phyloP scores from a whole-genome alignment of 2,888 invertebrate species.

The Dasysyrphus tricinctus region DNA sequence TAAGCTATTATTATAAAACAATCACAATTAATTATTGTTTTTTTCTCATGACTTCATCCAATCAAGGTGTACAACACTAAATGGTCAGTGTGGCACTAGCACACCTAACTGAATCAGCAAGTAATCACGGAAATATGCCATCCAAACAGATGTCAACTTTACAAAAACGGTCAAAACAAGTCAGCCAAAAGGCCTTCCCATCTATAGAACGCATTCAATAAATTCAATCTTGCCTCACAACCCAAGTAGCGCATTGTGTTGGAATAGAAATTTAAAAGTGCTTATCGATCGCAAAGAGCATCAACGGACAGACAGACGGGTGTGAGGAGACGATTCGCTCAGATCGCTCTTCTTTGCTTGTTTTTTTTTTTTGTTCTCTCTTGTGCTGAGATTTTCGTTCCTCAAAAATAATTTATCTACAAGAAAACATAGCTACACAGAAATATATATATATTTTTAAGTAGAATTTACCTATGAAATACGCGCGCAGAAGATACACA shows the following conservation, averaged over 20 bases:
- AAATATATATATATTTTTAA: constrained; percentile 33
- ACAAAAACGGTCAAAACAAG: constrained; percentile 73
- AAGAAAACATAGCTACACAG: constrained; percentile 13
- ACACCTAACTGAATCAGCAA: constrained; percentile 50
- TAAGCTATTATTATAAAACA: constrained; percentile 8
- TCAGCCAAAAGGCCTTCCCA: constrained; percentile 33
- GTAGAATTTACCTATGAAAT: constrained; percentile 60
- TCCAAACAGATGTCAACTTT: constrained; percentile 60
- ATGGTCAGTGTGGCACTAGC: constrained; percentile 45
- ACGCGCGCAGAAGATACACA: constrained; percentile 56
- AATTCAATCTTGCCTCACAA: neutral
- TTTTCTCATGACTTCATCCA: constrained; percentile 48
- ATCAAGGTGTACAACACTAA: constrained; percentile 59
- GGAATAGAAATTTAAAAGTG: constrained; percentile 58
- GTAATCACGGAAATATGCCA: constrained; percentile 68
- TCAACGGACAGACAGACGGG: neutral
- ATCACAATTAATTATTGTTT: constrained; percentile 22
- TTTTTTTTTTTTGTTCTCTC: constrained; percentile 56
- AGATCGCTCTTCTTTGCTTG: constrained; percentile 56
- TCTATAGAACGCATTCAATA: constrained; percentile 22
- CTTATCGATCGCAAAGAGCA: constrained; percentile 24
- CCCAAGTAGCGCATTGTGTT: constrained; percentile 54
- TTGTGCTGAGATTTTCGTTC: constrained; percentile 42
- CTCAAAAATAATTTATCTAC: constrained; percentile 25
- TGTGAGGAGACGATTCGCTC: neutral